phyloP scores from a whole-genome alignment of 1,140 invertebrate species.

The Ceratosolen fusciceps region DNA sequence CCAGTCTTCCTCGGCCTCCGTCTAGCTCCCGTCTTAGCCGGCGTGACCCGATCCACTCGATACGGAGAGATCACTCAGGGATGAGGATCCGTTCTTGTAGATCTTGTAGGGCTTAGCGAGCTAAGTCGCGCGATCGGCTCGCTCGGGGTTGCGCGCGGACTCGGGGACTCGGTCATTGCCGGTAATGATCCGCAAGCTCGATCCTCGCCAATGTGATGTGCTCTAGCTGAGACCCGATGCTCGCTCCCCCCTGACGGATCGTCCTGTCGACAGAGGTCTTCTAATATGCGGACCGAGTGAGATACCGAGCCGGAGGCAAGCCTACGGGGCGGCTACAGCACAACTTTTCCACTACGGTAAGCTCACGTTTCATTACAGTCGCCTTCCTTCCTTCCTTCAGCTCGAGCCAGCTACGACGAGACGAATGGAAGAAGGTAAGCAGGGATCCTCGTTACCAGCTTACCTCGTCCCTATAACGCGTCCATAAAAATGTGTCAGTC shows the following conservation, averaged over 20 bases:
- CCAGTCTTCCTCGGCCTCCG: too few species aligned
- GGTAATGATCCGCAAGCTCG: background rate
- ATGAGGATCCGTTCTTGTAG: too few species aligned
- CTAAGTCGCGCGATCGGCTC: background rate
- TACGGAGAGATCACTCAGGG: too few species aligned
- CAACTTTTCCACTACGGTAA: background rate
- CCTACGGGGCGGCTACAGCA: background rate
- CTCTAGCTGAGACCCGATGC: background rate
- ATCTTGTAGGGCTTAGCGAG: too few species aligned
- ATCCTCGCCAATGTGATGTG: background rate
- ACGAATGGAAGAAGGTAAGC: too few species aligned
- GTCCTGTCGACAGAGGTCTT: background rate
- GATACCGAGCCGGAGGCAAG: background rate
- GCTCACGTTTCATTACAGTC: background rate
- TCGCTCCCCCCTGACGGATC: background rate
- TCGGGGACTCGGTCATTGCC: background rate
- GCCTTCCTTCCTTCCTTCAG: too few species aligned
- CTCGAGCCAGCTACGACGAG: too few species aligned
- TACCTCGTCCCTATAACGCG: too few species aligned
- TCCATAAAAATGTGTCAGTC: too few species aligned
- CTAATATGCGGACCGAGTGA: slow-evolving; percentile 12
- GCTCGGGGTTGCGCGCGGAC: background rate
- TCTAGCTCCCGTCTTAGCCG: too few species aligned
- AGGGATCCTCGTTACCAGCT: too few species aligned
- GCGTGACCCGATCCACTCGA: too few species aligned